phyloP scores from a whole-genome alignment of 2,797 vertebrate species.

The Hoplostethus mediterraneus region DNA sequence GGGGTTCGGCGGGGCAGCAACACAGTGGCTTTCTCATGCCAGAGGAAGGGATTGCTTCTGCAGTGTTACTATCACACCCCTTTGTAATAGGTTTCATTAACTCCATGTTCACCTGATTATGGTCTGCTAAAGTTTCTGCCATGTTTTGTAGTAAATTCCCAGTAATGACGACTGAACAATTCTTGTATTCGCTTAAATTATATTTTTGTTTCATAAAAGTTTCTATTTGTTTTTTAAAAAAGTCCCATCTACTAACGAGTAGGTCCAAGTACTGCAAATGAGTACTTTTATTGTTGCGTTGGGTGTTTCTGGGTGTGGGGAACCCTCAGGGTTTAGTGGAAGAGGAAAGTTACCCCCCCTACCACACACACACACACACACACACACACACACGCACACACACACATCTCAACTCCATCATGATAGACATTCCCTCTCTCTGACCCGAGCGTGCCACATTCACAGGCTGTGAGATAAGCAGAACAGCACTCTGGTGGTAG shows the following conservation, averaged over 20 bases:
- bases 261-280: not conserved
- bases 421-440: constrained; percentile 8
- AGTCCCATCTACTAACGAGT: not conserved
- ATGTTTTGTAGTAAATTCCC: not conserved
- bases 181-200: not conserved
- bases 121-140: not conserved
- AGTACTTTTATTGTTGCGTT: not conserved
- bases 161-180: not conserved
- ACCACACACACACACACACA: constrained; percentile 44
- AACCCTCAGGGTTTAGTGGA: constrained; percentile 14
- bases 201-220: not conserved
- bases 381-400: constrained; percentile 1
- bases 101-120: not conserved
- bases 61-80: constrained; percentile 30
- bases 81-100: constrained; percentile 30
- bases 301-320: constrained; percentile 37
- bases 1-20: constrained; percentile 22
- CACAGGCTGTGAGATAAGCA: constrained; percentile 21
- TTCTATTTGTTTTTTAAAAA: constrained; percentile 11
- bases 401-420: constrained; percentile 1
- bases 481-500: constrained; percentile 38
- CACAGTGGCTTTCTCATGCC: constrained; percentile 36
- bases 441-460: constrained; percentile 41
- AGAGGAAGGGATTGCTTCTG: constrained; percentile 33
- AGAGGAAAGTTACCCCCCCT: constrained; percentile 31